A percentile compares a stretch with the other conserved stretches of the same genome.
These are phyloP conservation scores for Halcyon badia DNA, from an alignment of 2,797 vertebrate genomes.

Conservation along the genomic window DNA sequence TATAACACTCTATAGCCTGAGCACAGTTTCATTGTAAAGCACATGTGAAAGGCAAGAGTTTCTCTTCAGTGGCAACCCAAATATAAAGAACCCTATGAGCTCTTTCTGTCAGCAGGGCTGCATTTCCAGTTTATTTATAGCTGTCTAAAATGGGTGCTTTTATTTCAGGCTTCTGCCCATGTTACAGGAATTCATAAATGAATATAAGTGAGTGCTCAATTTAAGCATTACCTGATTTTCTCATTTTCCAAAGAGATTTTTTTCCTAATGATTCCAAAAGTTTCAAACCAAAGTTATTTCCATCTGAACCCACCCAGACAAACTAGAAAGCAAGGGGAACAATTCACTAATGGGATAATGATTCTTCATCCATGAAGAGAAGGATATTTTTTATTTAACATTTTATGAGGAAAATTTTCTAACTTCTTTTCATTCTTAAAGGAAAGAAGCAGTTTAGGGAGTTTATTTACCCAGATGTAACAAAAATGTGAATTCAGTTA, in stretches of 20 bases:
- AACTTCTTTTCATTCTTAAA: background rate
- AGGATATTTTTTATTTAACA: background rate
- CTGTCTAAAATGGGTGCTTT: background rate
- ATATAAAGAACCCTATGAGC: background rate
- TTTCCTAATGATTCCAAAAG: background rate
- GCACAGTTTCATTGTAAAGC: constrained; percentile 46
- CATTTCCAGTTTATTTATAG: constrained; percentile 31
- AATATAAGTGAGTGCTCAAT: background rate
- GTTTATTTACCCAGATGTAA: background rate
- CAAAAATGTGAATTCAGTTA: background rate
- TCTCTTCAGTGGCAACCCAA: constrained; percentile 5
- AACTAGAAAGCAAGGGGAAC: background rate
- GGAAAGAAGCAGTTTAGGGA: background rate
- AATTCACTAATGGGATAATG: background rate
- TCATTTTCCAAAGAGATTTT: background rate
- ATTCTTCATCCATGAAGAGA: background rate
- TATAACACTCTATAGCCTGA: background rate
- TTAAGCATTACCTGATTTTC: background rate
- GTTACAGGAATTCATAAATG: background rate
- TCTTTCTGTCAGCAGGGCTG: background rate
- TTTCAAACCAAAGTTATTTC: background rate
- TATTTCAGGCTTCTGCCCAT: background rate
- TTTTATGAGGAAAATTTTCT: background rate
- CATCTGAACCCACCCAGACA: background rate
- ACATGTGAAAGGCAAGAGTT: background rate